Evolutionary conservation across 2,797 vertebrate species (phyloP), one percentile per base, ranked within the genome.

Genomic region (Ptychobarbus kaznakovi): DNA sequence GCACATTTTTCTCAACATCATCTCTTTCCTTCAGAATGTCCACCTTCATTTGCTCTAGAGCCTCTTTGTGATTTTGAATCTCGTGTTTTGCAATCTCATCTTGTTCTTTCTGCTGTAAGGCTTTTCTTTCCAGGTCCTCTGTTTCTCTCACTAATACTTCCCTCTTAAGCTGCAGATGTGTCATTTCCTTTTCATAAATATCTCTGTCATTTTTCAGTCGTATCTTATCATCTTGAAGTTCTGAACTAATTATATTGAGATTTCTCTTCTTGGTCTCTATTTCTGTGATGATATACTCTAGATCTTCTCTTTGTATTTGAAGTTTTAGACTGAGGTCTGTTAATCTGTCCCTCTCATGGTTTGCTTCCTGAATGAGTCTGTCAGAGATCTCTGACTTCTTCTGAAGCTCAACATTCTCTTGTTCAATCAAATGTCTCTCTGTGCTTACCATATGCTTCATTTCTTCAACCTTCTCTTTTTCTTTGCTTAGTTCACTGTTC

Each of bases 171-270:
- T 73, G 51, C 32, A 85, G 42, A n/a, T 72, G 12, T 10, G 4
- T n/a, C 6, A 69, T 80, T 58, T 86, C 13, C 12, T 1, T 86
- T 86, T 86, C 78, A 68, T 81, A 74, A 80, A 40, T 13, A 86
- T 73, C 58, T 12, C 42, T 85, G 25, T 73, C 51, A 40, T 66
- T 70, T 75, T 79, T 66, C 12, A 84, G n/a, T 70, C 4, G 46
- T 58, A 32, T 70, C 7, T 70, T 70, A 1, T 79, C 83, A 72
- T 80, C 3, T 46, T 73, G 83, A 32, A 72, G 20, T 80, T 73
- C 42, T 72, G 32, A 1, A 1, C 20, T 80, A 28, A 61, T n/a
- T 40, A 25, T 25, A 25, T 80, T 66, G 3, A 85, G 49, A 58
- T 70, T 28, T 73, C 73, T 49, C 28, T 63, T 85, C 10, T 15